Evolutionary conservation across 2,113 vertebrate species (phyloP).

Genomic region (Zapornia atra): DNA sequence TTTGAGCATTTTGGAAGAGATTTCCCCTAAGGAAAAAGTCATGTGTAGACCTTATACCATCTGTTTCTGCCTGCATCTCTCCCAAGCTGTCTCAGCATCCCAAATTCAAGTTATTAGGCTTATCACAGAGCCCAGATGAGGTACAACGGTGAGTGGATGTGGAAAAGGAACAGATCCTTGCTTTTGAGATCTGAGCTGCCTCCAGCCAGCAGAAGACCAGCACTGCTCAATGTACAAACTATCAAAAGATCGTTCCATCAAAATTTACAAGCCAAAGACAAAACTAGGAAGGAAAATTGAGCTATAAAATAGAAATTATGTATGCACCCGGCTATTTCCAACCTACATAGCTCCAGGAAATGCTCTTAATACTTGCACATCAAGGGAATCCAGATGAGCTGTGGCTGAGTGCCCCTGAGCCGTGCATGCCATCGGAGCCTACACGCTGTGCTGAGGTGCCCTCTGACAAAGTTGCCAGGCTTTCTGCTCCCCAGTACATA

Average conservation of each 20-base stretch:
- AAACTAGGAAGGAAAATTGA: not conserved
- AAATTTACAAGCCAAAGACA: not conserved
- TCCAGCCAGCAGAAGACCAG: not conserved
- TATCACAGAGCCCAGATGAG: not conserved
- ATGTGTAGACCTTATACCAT: not conserved
- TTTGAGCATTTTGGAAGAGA: conserved; percentile 25
- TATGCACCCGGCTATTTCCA: not conserved
- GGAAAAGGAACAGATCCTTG: not conserved
- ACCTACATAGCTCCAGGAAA: not conserved
- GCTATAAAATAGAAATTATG: not conserved
- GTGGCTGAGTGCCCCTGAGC: not conserved
- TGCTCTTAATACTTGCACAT: not conserved
- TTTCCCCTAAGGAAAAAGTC: conserved; percentile 6
- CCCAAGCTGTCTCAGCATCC: not conserved
- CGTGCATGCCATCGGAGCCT: not conserved
- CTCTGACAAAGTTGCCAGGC: not conserved
- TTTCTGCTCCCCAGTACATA: not conserved
- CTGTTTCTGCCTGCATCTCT: not conserved
- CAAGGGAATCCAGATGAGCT: not conserved
- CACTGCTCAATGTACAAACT: not conserved
- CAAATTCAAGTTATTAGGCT: not conserved
- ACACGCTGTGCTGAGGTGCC: not conserved
- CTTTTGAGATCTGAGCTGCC: not conserved
- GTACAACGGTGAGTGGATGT: not conserved
- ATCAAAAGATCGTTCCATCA: not conserved